Percentiles rank a stretch among this genome's conserved stretches.
Evolutionary conservation across 2,113 vertebrate species (phyloP).

Genomic region (Balaeniceps rex): DNA sequence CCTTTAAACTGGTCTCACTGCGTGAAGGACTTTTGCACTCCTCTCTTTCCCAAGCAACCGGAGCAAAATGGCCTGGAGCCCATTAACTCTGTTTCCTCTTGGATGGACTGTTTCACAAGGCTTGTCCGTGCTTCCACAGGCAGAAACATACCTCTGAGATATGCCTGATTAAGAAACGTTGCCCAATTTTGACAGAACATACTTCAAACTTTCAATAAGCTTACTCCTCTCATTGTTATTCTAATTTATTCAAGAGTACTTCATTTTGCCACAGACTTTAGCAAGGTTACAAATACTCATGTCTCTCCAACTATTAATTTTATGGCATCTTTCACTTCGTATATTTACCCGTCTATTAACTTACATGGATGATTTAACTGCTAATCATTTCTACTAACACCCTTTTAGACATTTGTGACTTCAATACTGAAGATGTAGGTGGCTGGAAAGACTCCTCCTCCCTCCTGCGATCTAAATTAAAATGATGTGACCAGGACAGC

Average conservation of each 20-base stretch:
- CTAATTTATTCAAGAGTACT: slow-evolving; percentile 15
- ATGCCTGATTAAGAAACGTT: background rate
- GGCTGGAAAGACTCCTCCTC: slow-evolving; percentile 13
- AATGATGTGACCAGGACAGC: slow-evolving; percentile 27
- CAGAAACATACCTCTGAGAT: background rate
- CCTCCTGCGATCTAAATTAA: slow-evolving; percentile 33
- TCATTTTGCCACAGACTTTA: slow-evolving; percentile 15
- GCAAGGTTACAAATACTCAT: background rate
- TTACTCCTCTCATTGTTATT: background rate
- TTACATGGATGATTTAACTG: slow-evolving; percentile 38
- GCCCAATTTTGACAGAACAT: background rate
- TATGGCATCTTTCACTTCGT: slow-evolving; percentile 27
- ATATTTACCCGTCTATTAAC: background rate
- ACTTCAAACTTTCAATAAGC: background rate
- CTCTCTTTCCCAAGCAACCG: background rate
- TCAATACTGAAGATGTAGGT: slow-evolving; percentile 30
- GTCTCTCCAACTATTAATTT: slow-evolving; percentile 10
- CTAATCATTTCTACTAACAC: slow-evolving; percentile 24
- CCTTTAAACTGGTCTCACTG: background rate
- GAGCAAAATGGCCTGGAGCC: background rate
- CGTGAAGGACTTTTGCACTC: background rate
- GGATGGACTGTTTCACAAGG: background rate
- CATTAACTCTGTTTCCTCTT: background rate
- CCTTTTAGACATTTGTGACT: slow-evolving; percentile 20
- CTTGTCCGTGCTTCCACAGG: background rate